Evolutionary conservation across 2,888 invertebrate species (phyloP), one percentile per base, ranked within the genome.

Genomic region (Clanis bilineata): DNA sequence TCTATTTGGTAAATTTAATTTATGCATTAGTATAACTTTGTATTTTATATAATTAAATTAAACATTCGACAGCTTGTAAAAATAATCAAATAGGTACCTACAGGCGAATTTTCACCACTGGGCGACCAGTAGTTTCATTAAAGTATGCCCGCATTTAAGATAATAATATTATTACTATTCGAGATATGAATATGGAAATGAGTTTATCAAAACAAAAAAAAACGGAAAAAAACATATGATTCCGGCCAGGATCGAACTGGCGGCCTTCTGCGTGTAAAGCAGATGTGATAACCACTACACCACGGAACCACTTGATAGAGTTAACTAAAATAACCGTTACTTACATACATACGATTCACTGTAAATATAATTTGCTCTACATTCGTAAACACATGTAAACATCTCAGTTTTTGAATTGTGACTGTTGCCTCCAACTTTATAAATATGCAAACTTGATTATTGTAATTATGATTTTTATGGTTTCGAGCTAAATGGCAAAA

Each of bases 231-330:
- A 68, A 66, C 12, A 18, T 64, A 59, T 76, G 76, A 74, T 76
- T 77, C 74, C 76, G 74, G 76, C 76, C 76, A 76, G 76, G 76
- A 77, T 77, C 76, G 77, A 79, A 75, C 76, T 75, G 74, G 73
- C 74, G 76, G 71, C 76, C 77, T 77, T 77, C 76, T 77, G 77
- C 77, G 76, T 77, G 77, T 77, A 76, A 95, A 94, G 95, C 95
- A 94, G 95, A 95, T 94, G 95, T 95, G 95, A 95, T 95, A 95
- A 95, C 95, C 95, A 94, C 95, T 95, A 95, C 95, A 95, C 94
- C 94, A 95, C 94, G 94, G 93, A 94, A 94, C 76, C 59, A 0
- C 6, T 7, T 22, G 2, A 5, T 10, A 9, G n/a, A 15, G 3
- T 4, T 0, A 2, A 5, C 18, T 2, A 57, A 57, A 45, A 4